Evolutionary conservation across 2,797 vertebrate species (phyloP), one percentile per base, ranked within the genome.

Genomic region (Tapera naevia): DNA sequence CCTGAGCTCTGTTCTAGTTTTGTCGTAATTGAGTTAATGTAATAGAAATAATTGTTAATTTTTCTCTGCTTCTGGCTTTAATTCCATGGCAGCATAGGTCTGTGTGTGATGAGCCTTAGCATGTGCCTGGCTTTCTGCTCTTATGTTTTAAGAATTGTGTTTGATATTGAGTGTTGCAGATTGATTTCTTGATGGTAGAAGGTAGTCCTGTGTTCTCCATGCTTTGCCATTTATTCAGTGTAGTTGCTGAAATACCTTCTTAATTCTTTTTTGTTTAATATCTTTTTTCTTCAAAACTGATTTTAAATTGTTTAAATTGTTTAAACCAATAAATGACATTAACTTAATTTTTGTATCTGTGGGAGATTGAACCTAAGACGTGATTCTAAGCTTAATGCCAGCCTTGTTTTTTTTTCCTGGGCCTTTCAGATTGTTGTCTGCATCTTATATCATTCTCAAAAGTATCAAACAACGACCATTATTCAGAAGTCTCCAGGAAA

Each of bases 401-500:
- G 23, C 11, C 24, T 86, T 79, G 19, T 7, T 17, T n/a, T 30
- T 32, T 67, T 65, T 9, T 10, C 37, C 33, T 50, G 11, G 12
- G 18, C 21, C 37, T 64, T 91, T 66, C 37, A 73, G 18, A 25
- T 39, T 65, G 22, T 70, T 88, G 33, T 46, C 28, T 80, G 37
- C 1, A 1, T 72, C 69, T 79, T 50, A 66, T 69, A 37, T 60
- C 5, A 15, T 65, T 89, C 69, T 82, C 57, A 30, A 45, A 87
- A 94, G 79, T 70, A 62, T 62, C 32, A 56, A 66, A 89, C 85
- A 86, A 39, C 51, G 30, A 51, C 8, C 35, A 28, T 69, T 87
- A 61, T 71, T 94, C 16, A 41, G 72, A 91, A 91, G 32, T 45
- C 32, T 89, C 17, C 65, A 89, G 91, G 84, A 95, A 95, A 80